Evolutionary conservation across 2,113 vertebrate genomes (phyloP), one percentile per base, ranked within the genome.

Genomic region (Tenrec ecaudatus): DNA sequence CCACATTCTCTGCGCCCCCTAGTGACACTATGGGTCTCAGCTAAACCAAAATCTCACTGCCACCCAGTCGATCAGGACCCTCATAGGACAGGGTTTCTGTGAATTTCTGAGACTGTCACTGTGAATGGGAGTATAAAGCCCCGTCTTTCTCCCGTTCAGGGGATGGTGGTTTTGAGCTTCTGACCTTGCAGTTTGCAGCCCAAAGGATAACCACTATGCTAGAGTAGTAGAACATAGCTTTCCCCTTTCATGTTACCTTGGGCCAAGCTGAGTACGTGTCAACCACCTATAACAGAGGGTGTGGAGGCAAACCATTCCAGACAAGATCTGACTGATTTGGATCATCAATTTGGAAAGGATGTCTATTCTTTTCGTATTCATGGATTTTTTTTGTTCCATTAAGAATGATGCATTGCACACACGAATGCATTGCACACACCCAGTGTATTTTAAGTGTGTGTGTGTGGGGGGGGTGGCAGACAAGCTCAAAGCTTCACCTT

Each of bases 311-410:
- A 66, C 2, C 38, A 91, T 66, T 83, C 58, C 9, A 53, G 58
- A 77, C 27, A 79, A 81, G 81, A 53, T 68, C 36, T 38, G 40
- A 88, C 36, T 38, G 40, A 88, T 77, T 27, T 6, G 1, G 68
- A 33, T 58, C 73, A 90, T 90, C 53, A 33, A 36, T 25, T 33
- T 68, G 33, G 6, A 85, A 31, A 76, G 40, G 33, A 38, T 5
- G 60, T 91, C 36, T n/a, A 40, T 27, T 86, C 40, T 69, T 27
- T 86, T 81, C 23, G 14, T 43, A 86, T 62, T 40, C 22, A 1
- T 22, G 60, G 4, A 23, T 80, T 89, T 90, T 62, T 16, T 89
- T 89, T 95, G 16, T 85, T 82, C 38, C 38, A 11, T 40, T 38
- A 60, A 94, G 33, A 66, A 77, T 36, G 36, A 68, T 64, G 53